Conservation (phyloP, 2,888 invertebrate genomes). For the Liodrosophila aerea region DNA sequence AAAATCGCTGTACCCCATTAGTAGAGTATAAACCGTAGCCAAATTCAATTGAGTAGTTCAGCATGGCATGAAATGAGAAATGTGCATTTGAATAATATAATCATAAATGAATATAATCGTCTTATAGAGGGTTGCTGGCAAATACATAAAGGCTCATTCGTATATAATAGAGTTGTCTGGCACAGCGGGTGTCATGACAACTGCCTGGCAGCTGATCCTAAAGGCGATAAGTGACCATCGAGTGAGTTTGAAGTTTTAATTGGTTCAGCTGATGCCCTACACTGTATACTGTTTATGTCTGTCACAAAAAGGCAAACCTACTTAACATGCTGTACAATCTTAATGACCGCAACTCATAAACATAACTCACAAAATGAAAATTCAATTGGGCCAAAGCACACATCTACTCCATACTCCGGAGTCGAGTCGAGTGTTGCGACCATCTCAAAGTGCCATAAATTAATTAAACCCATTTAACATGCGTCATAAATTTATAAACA, state of each 20-base stretch:
- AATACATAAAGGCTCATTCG: background rate
- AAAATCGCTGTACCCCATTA: no score
- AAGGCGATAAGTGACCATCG: conserved; percentile 40
- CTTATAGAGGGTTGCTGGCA: conserved; percentile 40
- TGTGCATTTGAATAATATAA: conserved; percentile 57
- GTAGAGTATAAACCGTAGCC: background rate
- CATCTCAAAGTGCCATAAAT: conserved; percentile 69
- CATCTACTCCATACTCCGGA: conserved; percentile 21
- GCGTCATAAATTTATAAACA: conserved; percentile 78
- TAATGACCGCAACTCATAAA: conserved; percentile 37
- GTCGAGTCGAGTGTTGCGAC: no score
- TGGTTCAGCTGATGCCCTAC: conserved; percentile 26
- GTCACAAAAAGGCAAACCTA: conserved; percentile 13
- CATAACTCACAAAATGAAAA: conserved; percentile 63
- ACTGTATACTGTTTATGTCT: background rate
- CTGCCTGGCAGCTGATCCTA: conserved; percentile 51
- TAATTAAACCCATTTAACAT: conserved; percentile 79
- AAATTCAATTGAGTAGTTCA: conserved; percentile 51
- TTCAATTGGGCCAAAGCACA: conserved; percentile 66
- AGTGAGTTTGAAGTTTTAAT: conserved; percentile 56
- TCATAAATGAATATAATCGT: conserved; percentile 35
- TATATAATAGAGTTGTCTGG: conserved; percentile 60
- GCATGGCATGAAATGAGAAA: conserved; percentile 22
- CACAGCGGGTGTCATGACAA: conserved; percentile 43
- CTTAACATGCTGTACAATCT: conserved; percentile 42